phyloP scores from a whole-genome alignment of 2,888 invertebrate genomes.

The Myopa tessellatipennis region DNA sequence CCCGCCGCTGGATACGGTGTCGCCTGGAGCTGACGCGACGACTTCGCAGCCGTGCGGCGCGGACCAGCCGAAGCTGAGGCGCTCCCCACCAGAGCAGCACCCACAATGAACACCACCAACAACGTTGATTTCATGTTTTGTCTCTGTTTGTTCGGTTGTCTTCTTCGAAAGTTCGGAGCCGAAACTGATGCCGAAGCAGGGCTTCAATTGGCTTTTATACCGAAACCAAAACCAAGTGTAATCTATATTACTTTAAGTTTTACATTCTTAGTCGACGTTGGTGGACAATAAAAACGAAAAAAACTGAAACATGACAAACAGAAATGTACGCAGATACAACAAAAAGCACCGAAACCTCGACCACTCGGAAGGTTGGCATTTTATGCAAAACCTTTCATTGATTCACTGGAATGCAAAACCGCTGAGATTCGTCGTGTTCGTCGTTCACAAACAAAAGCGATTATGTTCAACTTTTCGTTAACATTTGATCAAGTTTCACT shows the following conservation, averaged over 20 bases:
- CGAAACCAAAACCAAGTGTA: background rate
- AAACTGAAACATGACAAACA: background rate
- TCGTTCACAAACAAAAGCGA: background rate
- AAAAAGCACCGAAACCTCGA: background rate
- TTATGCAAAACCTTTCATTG: slow-evolving; percentile 36
- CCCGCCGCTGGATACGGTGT: slow-evolving; percentile 64
- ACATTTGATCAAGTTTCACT: no score
- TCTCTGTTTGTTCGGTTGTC: background rate
- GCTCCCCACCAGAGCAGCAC: background rate
- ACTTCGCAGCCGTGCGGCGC: slow-evolving; percentile 43
- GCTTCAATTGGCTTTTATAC: slow-evolving; percentile 31
- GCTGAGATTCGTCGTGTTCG: background rate
- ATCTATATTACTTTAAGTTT: slow-evolving; percentile 7
- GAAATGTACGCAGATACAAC: slow-evolving; percentile 9
- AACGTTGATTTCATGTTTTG: background rate
- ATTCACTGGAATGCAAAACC: slow-evolving; percentile 1
- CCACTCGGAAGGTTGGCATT: slow-evolving; percentile 19
- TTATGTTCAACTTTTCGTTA: background rate
- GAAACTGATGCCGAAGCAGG: slow-evolving; percentile 18
- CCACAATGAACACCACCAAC: background rate
- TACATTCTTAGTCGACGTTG: background rate
- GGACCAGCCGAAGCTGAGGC: slow-evolving; percentile 1
- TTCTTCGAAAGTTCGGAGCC: background rate
- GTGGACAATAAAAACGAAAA: slow-evolving; percentile 11
- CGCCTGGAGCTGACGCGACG: slow-evolving; percentile 55